Evolutionary conservation across 37 sponge, comb jelly and placozoan genomes (phyloP), one percentile per base, ranked within the genome.

Genomic region (Ianthella basta): DNA sequence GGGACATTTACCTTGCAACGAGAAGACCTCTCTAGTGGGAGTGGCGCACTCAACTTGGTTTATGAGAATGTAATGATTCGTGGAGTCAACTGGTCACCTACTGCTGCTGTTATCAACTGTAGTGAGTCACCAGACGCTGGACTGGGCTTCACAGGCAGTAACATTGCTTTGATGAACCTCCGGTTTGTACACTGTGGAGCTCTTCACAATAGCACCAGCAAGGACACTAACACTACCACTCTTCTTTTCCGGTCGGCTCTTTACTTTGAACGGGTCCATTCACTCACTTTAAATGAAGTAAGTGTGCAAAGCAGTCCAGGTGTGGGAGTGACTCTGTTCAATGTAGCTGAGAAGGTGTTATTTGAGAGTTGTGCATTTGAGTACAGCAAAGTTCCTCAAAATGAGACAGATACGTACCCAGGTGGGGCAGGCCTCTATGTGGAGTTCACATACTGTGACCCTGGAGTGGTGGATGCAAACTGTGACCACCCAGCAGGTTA

Each of bases 381-480:
- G n/a, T 60, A 83, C 59, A 72, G 68, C 64, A 13, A 32, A 8
- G 40, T 72, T 27, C 5, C 38, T 60, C 20, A 57, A 18, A 10
- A 30, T 19, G 37, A 53, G 19, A 70, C 65, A 82, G 15, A 5
- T 1, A 1, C 4, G 5, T 23, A 16, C 33, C 29, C 86, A 44
- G 87, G 91, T n/a, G 87, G 87, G 25, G 87, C 85, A 14, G 91
- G 91, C 19, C 64, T 91, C 36, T 35, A 37, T 33, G 72, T 91
- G 0, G 91, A 91, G 68, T 83, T 86, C 72, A 79, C 55, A 27
- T 86, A 84, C 72, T 91, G 91, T 72, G 13, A 18, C 40, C 91
- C 91, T 20, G 91, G 91, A 54, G 23, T 64, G 8, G 66, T 64
- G 12, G 83, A 86, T 36, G 38, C 30, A 2, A 19, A 78, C 20